These are phyloP conservation scores for Papilio polytes DNA, from an alignment of 1,140 invertebrate species.

Conservation along the genomic window DNA sequence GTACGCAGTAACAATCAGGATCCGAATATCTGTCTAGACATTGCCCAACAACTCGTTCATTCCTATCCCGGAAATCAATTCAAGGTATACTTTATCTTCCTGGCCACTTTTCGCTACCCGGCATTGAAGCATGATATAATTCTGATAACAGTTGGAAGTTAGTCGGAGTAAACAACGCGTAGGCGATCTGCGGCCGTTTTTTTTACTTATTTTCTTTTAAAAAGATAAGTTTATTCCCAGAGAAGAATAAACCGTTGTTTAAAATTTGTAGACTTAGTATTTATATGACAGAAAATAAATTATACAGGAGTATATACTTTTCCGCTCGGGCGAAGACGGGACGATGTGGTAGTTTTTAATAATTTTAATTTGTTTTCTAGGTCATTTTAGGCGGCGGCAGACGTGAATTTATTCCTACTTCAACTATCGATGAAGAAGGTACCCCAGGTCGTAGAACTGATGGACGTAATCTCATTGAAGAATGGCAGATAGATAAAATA, in stretches of 20 bases:
- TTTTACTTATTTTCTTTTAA: too few species aligned
- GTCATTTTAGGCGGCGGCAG: conserved; percentile 89
- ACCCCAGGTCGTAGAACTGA: conserved; percentile 86
- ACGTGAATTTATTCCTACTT: conserved; percentile 86
- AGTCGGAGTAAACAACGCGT: background rate
- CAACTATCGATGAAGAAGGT: conserved; percentile 86
- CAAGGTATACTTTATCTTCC: conserved; percentile 83
- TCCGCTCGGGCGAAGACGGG: background rate
- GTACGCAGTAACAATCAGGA: conserved; percentile 40
- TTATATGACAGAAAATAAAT: background rate
- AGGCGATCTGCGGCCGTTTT: background rate
- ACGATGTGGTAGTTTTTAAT: background rate
- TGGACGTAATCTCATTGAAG: conserved; percentile 78
- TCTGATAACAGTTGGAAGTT: too few species aligned
- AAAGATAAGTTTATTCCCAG: too few species aligned
- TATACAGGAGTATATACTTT: background rate
- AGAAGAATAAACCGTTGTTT: background rate
- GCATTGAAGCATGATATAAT: too few species aligned
- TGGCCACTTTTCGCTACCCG: background rate
- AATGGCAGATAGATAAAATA: conserved; percentile 69
- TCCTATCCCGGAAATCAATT: conserved; percentile 86
- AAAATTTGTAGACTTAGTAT: background rate
- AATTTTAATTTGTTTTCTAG: conserved; percentile 52
- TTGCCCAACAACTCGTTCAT: conserved; percentile 89
- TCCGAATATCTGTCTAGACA: conserved; percentile 87